These are phyloP conservation scores for Zeugodacus cucurbitae DNA, from an alignment of 1,140 invertebrate genomes.

Conservation along the genomic window DNA sequence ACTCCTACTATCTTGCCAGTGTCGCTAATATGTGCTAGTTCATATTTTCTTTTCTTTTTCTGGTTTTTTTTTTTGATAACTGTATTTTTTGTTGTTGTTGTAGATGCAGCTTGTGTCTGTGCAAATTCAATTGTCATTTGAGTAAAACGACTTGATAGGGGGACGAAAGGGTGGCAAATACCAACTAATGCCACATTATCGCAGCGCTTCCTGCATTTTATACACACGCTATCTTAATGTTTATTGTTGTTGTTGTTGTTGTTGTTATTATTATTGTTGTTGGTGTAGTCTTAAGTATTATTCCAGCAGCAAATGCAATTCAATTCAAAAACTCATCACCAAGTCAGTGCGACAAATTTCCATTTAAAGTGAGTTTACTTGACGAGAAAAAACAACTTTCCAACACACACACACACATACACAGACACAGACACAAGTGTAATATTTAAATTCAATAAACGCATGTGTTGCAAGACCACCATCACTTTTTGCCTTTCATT, in stretches of 20 bases:
- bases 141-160: not conserved
- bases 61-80: not conserved
- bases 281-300: not conserved
- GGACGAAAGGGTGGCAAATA: not conserved
- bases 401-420: not conserved
- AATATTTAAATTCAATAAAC: not conserved
- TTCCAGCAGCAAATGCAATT: constrained; percentile 8
- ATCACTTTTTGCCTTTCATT: no score
- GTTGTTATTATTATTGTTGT: not conserved
- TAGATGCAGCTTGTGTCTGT: not conserved
- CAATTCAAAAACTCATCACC: constrained; percentile 22
- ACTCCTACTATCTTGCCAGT: no score
- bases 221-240: not conserved
- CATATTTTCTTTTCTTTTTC: not conserved
- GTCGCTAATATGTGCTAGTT: no score
- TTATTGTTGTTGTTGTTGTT: not conserved
- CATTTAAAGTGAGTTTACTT: not conserved
- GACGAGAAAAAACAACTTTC: not conserved
- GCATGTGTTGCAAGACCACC: not conserved
- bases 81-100: not conserved
- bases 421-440: not conserved
- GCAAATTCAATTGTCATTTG: constrained; percentile 4
- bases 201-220: not conserved
- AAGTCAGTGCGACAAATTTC: not conserved
- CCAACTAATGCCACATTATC: not conserved